Percentiles rank a stretch among this genome's conserved stretches.
Conservation (phyloP, 1,140 invertebrate species). For the Drosophila chauvacae region DNA sequence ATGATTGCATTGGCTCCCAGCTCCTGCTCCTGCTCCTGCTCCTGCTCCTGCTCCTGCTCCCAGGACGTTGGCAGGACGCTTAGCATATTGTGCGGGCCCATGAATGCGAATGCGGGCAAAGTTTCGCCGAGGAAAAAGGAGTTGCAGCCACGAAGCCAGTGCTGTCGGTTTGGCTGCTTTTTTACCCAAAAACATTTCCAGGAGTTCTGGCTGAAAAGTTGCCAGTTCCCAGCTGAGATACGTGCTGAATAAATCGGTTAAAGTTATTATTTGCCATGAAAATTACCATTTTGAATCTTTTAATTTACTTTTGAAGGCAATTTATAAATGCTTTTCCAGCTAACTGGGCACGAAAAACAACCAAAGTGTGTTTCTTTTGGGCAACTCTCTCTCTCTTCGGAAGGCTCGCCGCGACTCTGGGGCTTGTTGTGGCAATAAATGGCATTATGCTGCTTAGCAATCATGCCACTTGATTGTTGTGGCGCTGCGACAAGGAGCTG, state of each 20-base stretch:
- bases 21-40: background rate
- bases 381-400: background rate
- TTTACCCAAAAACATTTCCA: background rate
- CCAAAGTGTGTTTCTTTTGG: accelerated
- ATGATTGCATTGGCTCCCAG: slow-evolving; percentile 72
- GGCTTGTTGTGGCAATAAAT: slow-evolving; percentile 75
- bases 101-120: slow-evolving; percentile 69
- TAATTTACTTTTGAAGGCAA: background rate
- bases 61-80: slow-evolving; percentile 40
- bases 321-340: background rate
- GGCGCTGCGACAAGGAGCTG: slow-evolving; percentile 49
- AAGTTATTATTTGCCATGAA: background rate
- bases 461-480: slow-evolving; percentile 73
- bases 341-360: too few relatives aligned
- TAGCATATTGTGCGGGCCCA: slow-evolving; percentile 74
- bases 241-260: background rate
- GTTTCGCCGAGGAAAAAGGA: slow-evolving; percentile 23
- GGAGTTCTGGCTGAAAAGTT: background rate
- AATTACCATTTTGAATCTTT: background rate
- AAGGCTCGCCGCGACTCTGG: slow-evolving; percentile 4
- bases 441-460: slow-evolving; percentile 80
- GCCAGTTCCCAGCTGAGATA: background rate
- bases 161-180: slow-evolving; percentile 21
- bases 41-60: too few relatives aligned
- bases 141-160: slow-evolving; percentile 5